Percentiles rank a stretch among this genome's conserved stretches.
Conservation (phyloP, 2,797 vertebrate genomes). For the Hoplostethus atlanticus region DNA sequence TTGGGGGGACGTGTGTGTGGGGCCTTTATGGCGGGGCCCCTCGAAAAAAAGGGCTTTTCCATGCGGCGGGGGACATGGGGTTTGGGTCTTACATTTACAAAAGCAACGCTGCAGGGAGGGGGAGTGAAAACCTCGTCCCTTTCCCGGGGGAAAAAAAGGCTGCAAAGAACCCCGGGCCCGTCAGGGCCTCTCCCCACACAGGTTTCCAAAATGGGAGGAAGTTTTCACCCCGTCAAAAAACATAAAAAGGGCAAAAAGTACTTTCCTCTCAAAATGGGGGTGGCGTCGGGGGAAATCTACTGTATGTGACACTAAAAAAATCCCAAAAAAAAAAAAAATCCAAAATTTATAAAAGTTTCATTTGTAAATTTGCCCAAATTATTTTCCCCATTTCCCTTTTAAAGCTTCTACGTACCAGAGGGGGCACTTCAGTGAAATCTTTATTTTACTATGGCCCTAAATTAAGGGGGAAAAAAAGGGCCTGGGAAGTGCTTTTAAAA, state of each 20-base stretch:
- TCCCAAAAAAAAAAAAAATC: constrained; percentile 3
- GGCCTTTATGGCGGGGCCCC: constrained; percentile 85
- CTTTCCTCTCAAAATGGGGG: not conserved
- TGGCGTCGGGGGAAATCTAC: too few relatives aligned
- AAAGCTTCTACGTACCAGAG: too few relatives aligned
- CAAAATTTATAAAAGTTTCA: not conserved
- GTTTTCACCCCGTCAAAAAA: too few relatives aligned
- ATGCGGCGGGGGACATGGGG: constrained; percentile 85
- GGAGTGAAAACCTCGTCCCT: constrained; percentile 80
- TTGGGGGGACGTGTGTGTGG: constrained; percentile 85
- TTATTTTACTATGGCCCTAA: too few relatives aligned
- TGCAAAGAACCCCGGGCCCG: constrained; percentile 76
- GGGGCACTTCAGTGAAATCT: too few relatives aligned
- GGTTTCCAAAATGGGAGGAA: constrained; percentile 81
- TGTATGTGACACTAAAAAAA: too few relatives aligned
- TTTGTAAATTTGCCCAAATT: constrained; percentile 1
- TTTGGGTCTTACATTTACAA: constrained; percentile 76
- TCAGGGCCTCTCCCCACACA: constrained; percentile 62
- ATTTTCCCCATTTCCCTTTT: constrained; percentile 26
- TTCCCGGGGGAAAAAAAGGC: constrained; percentile 79
- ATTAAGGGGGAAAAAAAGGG: too few relatives aligned
- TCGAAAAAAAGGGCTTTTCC: constrained; percentile 85
- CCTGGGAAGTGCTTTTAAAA: too few relatives aligned
- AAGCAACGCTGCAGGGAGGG: constrained; percentile 74
- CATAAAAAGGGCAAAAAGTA: too few relatives aligned